Percentiles rank a stretch among this genome's conserved stretches.
phyloP scores from a whole-genome alignment of 2,888 invertebrate species.

The Sylvicola cinctus region DNA sequence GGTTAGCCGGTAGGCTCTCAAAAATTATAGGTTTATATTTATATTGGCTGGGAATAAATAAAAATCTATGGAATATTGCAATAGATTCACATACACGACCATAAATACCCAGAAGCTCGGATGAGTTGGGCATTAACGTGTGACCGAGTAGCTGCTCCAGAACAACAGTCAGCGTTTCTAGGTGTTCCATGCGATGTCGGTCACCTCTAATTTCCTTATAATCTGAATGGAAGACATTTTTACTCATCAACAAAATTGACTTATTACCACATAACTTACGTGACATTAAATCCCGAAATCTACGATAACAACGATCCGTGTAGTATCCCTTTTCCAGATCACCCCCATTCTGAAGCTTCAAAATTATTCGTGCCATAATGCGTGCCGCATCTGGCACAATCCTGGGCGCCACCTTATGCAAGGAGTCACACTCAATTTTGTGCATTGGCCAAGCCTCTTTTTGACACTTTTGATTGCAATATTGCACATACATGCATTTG shows the following conservation, averaged over 20 bases:
- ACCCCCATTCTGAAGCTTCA: constrained; percentile 38
- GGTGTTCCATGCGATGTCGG: constrained; percentile 52
- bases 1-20: too few relatives aligned
- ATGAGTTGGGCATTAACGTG: constrained; percentile 46
- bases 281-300: constrained; percentile 75
- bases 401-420: constrained; percentile 49
- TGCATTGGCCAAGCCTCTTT: constrained; percentile 62
- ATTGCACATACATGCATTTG: constrained; percentile 61
- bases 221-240: constrained; percentile 36
- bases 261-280: constrained; percentile 35
- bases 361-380: constrained; percentile 54
- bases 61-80: too few relatives aligned
- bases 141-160: constrained; percentile 50
- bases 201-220: constrained; percentile 62
- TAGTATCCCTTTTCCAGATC: constrained; percentile 45
- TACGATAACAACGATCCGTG: constrained; percentile 43
- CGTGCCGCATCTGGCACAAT: constrained; percentile 65
- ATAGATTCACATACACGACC: constrained; percentile 69
- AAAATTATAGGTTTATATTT: too few relatives aligned
- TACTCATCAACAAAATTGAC: constrained; percentile 5
- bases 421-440: constrained; percentile 60
- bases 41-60: too few relatives aligned
- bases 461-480: constrained; percentile 67
- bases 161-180: constrained; percentile 49
- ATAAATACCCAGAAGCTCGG: constrained; percentile 65